Evolutionary conservation across 2,797 vertebrate species (phyloP).

Genomic region (Alcedo quadribrachys): DNA sequence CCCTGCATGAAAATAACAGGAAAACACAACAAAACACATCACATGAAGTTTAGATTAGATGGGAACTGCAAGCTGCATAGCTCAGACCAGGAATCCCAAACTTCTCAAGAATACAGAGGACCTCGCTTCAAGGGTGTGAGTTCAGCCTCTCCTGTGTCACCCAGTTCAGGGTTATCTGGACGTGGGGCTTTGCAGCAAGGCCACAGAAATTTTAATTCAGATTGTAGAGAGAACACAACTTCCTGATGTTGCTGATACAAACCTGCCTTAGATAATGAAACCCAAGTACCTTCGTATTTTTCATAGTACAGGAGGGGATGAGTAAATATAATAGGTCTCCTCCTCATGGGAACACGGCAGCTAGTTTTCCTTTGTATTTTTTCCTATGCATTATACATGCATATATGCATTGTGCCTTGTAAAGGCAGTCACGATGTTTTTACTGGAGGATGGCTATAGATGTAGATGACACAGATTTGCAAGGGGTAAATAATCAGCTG

Average conservation of each 20-base stretch:
- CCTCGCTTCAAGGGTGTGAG: background rate
- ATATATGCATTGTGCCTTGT: background rate
- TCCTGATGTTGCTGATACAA: background rate
- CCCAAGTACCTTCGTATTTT: background rate
- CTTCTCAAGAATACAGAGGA: slow-evolving; percentile 24
- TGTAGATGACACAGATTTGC: background rate
- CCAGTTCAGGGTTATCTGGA: background rate
- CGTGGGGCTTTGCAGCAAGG: background rate
- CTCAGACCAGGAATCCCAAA: slow-evolving; percentile 33
- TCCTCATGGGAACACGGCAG: background rate
- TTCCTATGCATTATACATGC: background rate
- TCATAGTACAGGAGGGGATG: background rate
- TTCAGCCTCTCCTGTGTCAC: background rate
- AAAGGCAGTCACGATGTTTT: background rate
- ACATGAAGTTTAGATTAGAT: slow-evolving; percentile 4
- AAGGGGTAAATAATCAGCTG: slow-evolving; percentile 44
- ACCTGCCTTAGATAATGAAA: background rate
- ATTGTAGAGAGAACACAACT: background rate
- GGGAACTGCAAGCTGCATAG: background rate
- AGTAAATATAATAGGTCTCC: background rate
- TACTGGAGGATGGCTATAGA: background rate
- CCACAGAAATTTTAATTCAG: background rate
- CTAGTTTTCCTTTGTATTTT: background rate
- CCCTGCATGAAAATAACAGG: background rate
- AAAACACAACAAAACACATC: slow-evolving; percentile 11